Conservation (phyloP, 2,113 vertebrate species). For the Phalacrocorax pelagicus region DNA sequence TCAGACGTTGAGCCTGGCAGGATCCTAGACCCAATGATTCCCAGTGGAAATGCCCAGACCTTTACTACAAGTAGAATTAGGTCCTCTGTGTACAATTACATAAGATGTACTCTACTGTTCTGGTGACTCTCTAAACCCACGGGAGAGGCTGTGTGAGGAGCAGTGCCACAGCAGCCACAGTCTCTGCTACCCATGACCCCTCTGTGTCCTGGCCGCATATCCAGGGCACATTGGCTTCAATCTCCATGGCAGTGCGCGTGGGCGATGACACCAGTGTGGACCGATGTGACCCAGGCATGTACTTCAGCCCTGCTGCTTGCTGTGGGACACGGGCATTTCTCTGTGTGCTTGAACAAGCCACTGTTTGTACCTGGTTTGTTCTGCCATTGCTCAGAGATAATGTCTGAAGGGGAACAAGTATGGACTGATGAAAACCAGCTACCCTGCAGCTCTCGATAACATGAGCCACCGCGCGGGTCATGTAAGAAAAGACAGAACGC, state of each 20-base stretch:
- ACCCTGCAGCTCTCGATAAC: not conserved
- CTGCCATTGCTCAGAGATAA: not conserved
- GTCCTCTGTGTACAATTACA: not conserved
- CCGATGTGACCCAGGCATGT: not conserved
- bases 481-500: not conserved
- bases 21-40: not conserved
- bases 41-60: not conserved
- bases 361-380: not conserved
- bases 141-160: not conserved
- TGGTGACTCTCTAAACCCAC: not conserved
- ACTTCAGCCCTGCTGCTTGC: not conserved
- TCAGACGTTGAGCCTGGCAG: not conserved
- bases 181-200: not conserved
- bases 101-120: not conserved
- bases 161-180: rapidly evolving
- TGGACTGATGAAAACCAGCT: not conserved
- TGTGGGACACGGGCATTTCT: not conserved
- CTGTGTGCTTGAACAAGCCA: not conserved
- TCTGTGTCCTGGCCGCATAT: not conserved
- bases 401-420: not conserved
- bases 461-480: not conserved
- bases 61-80: not conserved
- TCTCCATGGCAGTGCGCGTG: not conserved
- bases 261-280: not conserved
- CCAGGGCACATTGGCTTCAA: rapidly evolving